Percentiles rank a stretch among this genome's conserved stretches.
These are phyloP conservation scores for Erebia aethiops DNA, from an alignment of 2,888 invertebrate species.

Conservation along the genomic window DNA sequence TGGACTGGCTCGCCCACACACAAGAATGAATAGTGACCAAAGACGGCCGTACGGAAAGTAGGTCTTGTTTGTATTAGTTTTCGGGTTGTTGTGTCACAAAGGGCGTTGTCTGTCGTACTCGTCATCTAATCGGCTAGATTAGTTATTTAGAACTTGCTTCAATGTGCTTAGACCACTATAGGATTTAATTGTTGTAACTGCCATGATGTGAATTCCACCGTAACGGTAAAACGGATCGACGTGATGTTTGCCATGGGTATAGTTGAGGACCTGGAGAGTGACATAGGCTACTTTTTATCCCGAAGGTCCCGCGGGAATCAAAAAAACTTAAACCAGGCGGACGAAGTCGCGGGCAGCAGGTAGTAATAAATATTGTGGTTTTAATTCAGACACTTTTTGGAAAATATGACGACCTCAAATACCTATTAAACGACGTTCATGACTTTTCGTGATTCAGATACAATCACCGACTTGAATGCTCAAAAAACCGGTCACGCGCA, in stretches of 20 bases:
- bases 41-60: constrained; percentile 5
- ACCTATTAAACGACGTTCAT: constrained; percentile 21
- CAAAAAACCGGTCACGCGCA: constrained; percentile 18
- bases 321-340: too few species aligned
- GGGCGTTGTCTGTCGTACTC: background rate
- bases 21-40: background rate
- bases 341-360: too few species aligned
- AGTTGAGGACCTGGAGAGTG: too few species aligned
- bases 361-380: background rate
- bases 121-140: background rate
- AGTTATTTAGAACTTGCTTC: background rate
- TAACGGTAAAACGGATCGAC: too few species aligned
- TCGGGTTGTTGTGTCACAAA: background rate
- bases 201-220: too few species aligned
- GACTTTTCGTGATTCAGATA: constrained; percentile 41
- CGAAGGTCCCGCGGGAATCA: too few species aligned
- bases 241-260: too few species aligned
- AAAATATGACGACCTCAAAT: constrained; percentile 1
- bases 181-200: background rate
- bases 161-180: background rate
- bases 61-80: constrained; percentile 16
- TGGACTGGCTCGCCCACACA: constrained; percentile 12
- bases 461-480: constrained; percentile 18
- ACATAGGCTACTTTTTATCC: too few species aligned
- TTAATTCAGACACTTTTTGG: background rate